phyloP scores from a whole-genome alignment of 2,888 invertebrate species.

The Troides helena region DNA sequence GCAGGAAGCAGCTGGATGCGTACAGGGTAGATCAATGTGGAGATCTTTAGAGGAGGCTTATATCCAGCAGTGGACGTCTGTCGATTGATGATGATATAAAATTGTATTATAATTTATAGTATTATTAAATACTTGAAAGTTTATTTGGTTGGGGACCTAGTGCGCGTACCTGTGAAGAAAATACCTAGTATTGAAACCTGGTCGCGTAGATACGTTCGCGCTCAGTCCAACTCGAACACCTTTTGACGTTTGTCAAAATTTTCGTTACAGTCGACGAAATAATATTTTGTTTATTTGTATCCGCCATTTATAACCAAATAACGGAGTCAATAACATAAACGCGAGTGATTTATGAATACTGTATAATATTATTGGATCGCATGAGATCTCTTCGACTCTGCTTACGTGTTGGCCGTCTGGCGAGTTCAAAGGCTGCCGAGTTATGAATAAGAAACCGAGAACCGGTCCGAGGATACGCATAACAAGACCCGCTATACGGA shows the following conservation, averaged over 20 bases:
- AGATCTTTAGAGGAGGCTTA: too few species aligned
- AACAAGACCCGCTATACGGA: slow-evolving; percentile 54
- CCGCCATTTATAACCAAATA: slow-evolving; percentile 21
- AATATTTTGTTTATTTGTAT: slow-evolving; percentile 25
- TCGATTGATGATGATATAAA: too few species aligned
- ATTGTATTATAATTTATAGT: too few species aligned
- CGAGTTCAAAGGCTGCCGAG: slow-evolving; percentile 36
- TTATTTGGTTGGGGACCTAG: too few species aligned
- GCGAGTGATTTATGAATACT: slow-evolving; percentile 11
- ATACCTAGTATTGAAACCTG: too few species aligned
- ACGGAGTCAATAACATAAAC: slow-evolving; percentile 9
- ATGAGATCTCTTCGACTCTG: slow-evolving; percentile 21
- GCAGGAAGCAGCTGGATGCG: too few species aligned
- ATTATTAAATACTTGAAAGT: too few species aligned
- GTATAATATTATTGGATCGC: background rate
- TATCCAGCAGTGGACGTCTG: too few species aligned
- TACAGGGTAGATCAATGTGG: too few species aligned
- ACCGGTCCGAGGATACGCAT: slow-evolving; percentile 68
- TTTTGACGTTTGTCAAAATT: slow-evolving; percentile 34
- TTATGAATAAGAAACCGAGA: slow-evolving; percentile 70
- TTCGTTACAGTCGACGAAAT: slow-evolving; percentile 13
- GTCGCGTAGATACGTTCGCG: too few species aligned
- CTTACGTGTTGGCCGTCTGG: slow-evolving; percentile 36
- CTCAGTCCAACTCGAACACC: background rate
- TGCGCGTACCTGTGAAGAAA: too few species aligned